Evolutionary conservation across 2,797 vertebrate species (phyloP).

Genomic region (Siniperca scherzeri): DNA sequence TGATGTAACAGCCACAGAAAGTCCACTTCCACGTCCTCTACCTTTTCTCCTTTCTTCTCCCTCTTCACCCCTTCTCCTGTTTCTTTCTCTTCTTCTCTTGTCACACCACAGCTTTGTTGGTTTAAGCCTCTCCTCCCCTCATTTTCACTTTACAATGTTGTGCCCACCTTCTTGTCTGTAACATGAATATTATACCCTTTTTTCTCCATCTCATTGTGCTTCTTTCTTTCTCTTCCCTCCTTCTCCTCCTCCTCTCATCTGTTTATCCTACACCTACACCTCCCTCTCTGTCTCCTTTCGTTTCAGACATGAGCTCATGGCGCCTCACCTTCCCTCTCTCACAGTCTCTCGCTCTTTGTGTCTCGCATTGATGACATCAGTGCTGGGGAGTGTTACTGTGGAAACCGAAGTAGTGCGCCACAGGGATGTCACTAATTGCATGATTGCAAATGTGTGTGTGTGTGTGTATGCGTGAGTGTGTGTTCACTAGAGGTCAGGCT

Average conservation of each 20-base stretch:
- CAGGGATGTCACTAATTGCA: constrained; percentile 72
- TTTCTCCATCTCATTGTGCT: constrained; percentile 9
- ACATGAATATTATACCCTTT: constrained; percentile 16
- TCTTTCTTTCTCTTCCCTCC: neutral
- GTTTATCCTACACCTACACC: constrained; percentile 34
- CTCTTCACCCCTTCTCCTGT: neutral
- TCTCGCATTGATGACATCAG: constrained; percentile 76
- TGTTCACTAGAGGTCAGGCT: constrained; percentile 42
- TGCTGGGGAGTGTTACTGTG: constrained; percentile 74
- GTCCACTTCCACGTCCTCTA: neutral
- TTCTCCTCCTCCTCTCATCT: neutral
- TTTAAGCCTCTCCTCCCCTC: constrained; percentile 6
- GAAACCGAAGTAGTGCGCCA: constrained; percentile 68
- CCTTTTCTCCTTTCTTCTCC: neutral
- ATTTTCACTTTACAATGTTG: constrained; percentile 7
- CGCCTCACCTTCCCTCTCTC: constrained; percentile 41
- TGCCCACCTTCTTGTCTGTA: constrained; percentile 24
- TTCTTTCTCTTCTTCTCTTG: constrained; percentile 33
- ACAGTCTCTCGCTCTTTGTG: constrained; percentile 68
- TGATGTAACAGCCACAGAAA: neutral
- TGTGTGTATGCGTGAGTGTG: constrained; percentile 1
- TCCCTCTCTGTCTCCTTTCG: constrained; percentile 36
- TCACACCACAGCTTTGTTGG: constrained; percentile 21
- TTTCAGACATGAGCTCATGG: constrained; percentile 78
- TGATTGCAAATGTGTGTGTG: constrained; percentile 46